Evolutionary conservation across 1,140 invertebrate genomes (phyloP), one percentile per base, ranked within the genome.

Genomic region (Araneus ventricosus): DNA sequence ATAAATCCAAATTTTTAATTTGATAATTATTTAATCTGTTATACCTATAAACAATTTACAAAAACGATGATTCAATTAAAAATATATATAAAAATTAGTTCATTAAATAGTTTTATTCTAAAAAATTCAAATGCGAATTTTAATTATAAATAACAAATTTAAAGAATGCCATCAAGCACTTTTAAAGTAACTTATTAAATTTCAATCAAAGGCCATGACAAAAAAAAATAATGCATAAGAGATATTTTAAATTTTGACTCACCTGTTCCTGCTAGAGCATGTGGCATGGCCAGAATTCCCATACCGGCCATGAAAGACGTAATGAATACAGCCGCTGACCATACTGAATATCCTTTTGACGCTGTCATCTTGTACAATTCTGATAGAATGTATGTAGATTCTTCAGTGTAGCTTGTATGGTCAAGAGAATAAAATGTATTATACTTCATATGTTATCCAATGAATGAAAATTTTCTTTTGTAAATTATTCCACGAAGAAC

Each of bases 231-330:
- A 67, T 67, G 27, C 2, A 27, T 8, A 30, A n/a, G 27, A 30
- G 27, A 14, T 22, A 67, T 67, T 4, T 2, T 17, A 67, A 30
- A 27, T 4, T 67, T 67, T 14, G 7, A 45, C 94, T 95, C 95
- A 97, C 97, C 97, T 94, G 96, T 96, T 94, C 97, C 96, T 52
- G 96, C 96, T 6, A 97, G 95, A 0, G 97, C 97, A 91, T 95
- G 95, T 0, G 97, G 97, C n/a, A 97, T 95, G 8, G 97, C 97
- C 85, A 98, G 95, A 17, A 97, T 96, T 5, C 97, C 97, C 94
- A 97, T 97, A n/a, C 97, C 93, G 1, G 93, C 93, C 88, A 93
- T 93, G 4, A 87, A 67, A 1, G 86, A 80, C 20, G 52, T 45
- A n/a, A 93, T 93, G 27, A 79, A 93, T 6, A 93, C 63, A 7